Conservation (phyloP, 2,113 vertebrate species). For the Tupaia tana region DNA sequence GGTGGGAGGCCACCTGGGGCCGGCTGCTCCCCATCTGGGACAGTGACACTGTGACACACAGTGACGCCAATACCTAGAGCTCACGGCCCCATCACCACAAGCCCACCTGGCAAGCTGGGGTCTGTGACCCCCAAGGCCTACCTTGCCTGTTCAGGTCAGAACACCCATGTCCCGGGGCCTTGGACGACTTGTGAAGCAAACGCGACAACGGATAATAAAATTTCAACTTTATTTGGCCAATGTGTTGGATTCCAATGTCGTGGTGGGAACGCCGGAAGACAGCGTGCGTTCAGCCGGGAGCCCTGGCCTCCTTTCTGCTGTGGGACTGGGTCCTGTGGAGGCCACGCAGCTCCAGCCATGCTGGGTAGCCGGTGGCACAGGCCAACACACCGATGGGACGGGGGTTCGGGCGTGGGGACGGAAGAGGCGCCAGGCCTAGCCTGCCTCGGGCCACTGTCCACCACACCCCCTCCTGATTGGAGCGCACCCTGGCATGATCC, state of each 20-base stretch:
- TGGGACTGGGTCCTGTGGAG: slow-evolving; percentile 40
- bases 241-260: slow-evolving; percentile 90
- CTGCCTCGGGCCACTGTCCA: background rate
- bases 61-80: too few relatives aligned
- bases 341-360: slow-evolving; percentile 26
- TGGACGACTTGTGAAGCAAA: background rate
- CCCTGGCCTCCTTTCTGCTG: slow-evolving; percentile 57
- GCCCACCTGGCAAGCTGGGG: too few relatives aligned
- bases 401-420: background rate
- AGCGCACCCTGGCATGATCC: background rate
- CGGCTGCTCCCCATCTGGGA: too few relatives aligned
- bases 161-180: accelerated
- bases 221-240: slow-evolving; percentile 97
- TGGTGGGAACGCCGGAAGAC: slow-evolving; percentile 90
- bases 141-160: accelerated
- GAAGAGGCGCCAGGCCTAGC: background rate
- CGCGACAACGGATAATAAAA: slow-evolving; percentile 84
- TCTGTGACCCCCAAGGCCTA: background rate
- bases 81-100: too few relatives aligned
- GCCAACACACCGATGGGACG: slow-evolving; percentile 47
- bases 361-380: slow-evolving; percentile 52
- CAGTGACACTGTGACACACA: too few relatives aligned
- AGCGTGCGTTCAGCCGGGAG: slow-evolving; percentile 36
- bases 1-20: too few relatives aligned
- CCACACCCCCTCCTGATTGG: slow-evolving; percentile 30